Evolutionary conservation across 35 echinoderm and acorn worm species (phyloP), one percentile per base, ranked within the genome.

Genomic region (Apostichopus japonicus): DNA sequence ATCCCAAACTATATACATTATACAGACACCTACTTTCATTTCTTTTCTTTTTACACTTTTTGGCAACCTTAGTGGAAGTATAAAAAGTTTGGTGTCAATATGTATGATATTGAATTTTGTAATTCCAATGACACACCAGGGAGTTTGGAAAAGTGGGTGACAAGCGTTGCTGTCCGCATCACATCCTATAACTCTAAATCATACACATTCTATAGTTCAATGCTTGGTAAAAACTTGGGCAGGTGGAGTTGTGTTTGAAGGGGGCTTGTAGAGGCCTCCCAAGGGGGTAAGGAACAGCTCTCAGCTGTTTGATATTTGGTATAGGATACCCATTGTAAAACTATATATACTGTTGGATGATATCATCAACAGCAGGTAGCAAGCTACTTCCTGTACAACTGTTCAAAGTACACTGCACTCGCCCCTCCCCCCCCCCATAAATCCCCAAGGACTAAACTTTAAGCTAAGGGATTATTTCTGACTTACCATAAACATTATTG

Each of bases 131-230:
- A 75, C 71, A 23, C 71, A 75, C 71, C 0, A 19, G 71, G 71
- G 71, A 75, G 7, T 75, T 75, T 7, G 17, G n/a, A 19, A 75
- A 19, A 75, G 71, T 75, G 17, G 71, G 71, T 19, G 7, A 75
- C 71, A 75, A 75, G 71, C 6, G 71, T 23, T 19, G 17, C 71
- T 84, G 81, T 84, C 81, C 57, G 10, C 54, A 21, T 3, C 17
- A 83, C 81, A 84, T 84, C 81, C 81, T 58, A 84, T 62, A 24
- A 58, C 81, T 84, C 81, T 84, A 84, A 84, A 84, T 84, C 81
- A 84, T 44, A 44, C 33, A 44, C 33, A 44, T 11, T 58, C 17
- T 84, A 6, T 58, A 57, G 23, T 84, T 84, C 8, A 84, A 84
- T 84, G 81, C 81, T 84, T 75, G 71, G 81, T 57, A 58, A 19